These are phyloP conservation scores for Reinhardtius hippoglossoides DNA, from an alignment of 2,113 vertebrate species.

Conservation along the genomic window DNA sequence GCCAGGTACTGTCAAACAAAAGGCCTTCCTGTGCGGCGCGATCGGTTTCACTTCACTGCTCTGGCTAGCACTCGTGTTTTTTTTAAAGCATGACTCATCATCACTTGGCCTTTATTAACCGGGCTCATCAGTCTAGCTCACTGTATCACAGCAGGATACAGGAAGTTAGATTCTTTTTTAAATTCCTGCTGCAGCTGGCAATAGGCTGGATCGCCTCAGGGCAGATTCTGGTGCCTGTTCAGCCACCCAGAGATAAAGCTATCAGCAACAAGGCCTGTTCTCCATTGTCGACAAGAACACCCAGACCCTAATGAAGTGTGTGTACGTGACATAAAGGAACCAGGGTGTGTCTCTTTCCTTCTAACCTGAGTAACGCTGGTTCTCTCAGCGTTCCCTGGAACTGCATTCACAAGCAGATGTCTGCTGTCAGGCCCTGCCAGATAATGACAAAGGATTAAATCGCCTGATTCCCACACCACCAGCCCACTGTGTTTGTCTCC, in stretches of 20 bases:
- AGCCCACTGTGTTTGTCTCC: slow-evolving; percentile 77
- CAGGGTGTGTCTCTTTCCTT: slow-evolving; percentile 74
- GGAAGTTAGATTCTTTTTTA: slow-evolving; percentile 47
- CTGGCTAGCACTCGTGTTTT: slow-evolving; percentile 1
- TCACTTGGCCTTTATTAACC: slow-evolving; percentile 63
- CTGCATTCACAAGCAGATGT: slow-evolving; percentile 79
- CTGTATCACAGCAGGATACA: slow-evolving; percentile 39
- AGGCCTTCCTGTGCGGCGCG: neutral
- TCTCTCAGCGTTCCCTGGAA: slow-evolving; percentile 59
- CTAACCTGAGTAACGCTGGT: slow-evolving; percentile 55
- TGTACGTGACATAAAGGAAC: slow-evolving; percentile 55
- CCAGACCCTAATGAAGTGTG: slow-evolving; percentile 64
- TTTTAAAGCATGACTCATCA: slow-evolving; percentile 68
- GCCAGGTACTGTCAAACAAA: slow-evolving; percentile 31
- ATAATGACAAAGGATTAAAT: slow-evolving; percentile 84
- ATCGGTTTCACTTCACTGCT: slow-evolving; percentile 17
- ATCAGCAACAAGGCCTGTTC: slow-evolving; percentile 52
- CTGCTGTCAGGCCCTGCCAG: slow-evolving; percentile 72
- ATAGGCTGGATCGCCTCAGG: slow-evolving; percentile 10
- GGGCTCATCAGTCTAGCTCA: slow-evolving; percentile 55
- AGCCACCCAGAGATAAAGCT: slow-evolving; percentile 61
- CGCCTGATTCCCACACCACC: slow-evolving; percentile 74
- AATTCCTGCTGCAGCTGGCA: slow-evolving; percentile 36
- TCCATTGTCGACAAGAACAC: slow-evolving; percentile 61
- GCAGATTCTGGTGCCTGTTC: slow-evolving; percentile 46